Base-by-base conservation (phyloP, 1,140 invertebrate species). In the Anadara kagoshimensis region DNA sequence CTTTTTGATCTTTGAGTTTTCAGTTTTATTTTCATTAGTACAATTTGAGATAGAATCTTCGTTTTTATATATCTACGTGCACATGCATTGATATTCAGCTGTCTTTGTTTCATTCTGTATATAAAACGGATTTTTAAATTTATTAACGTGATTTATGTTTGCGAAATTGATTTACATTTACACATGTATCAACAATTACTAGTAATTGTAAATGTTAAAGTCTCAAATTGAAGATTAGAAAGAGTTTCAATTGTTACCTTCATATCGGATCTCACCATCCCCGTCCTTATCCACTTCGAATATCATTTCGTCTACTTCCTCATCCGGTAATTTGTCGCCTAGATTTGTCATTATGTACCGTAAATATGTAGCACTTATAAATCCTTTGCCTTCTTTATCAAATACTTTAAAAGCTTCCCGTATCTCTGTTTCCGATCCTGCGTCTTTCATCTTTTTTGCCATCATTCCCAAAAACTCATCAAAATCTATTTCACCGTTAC, bases 371-470 rank as follows among this genome's bases (percentile, higher is more conserved):
- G 64, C 70, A 18, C 54, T 73, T 14, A 84, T 84, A 64, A 70
- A 98, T 85, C 97, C 96, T 90, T 98, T 97, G 84, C 96, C 96
- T 91, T 98, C 96, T 91, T 97, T 98, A 90, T 98, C 96, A 91
- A 98, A 98, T 78, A 98, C 96, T 91, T 97, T 94, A 94, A 99
- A 98, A 76, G 97, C 97, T 92, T 99, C 97, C 89, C 96, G 93
- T 89, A 99, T 98, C 90, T 99, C 97, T 90, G 98, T 97, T 92
- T 99, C 97, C 90, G 95, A 97, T 91, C 98, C 97, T 75, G 96
- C n/a, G 5, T 59, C 57, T 41, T 24, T 29, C 36, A 59, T 5
- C 14, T 59, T 26, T 41, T 59, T 59, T 18, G 36, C 16, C 57
- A 59, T 59, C 26, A 59, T 36, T 16, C 26, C 18, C 16, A 59